Percentiles rank a stretch among this genome's conserved stretches.
Evolutionary conservation across 2,797 vertebrate species (phyloP).

Genomic region (Sparidentex hasta): DNA sequence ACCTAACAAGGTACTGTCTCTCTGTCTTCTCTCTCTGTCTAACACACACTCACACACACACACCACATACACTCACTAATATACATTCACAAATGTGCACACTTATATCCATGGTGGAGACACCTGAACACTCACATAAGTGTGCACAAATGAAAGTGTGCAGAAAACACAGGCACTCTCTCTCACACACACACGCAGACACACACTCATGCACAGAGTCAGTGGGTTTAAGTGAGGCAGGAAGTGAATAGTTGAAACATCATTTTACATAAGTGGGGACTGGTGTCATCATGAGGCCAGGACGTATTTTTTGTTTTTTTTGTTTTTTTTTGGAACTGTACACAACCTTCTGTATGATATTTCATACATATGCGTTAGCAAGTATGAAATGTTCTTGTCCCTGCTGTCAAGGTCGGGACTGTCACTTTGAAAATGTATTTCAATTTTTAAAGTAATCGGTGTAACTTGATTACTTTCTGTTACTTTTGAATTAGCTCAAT

Average conservation of each 20-base stretch:
- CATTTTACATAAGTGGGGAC: constrained; percentile 48
- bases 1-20: constrained; percentile 82
- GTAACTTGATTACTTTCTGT: too few relatives aligned
- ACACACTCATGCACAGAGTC: constrained; percentile 26
- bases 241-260: constrained; percentile 57
- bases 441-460: too few relatives aligned
- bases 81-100: constrained; percentile 1
- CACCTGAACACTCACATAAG: constrained; percentile 29
- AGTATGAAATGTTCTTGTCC: not conserved
- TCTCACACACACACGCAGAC: not conserved
- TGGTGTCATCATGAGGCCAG: constrained; percentile 44
- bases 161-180: not conserved
- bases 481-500: too few relatives aligned
- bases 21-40: constrained; percentile 57
- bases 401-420: too few relatives aligned
- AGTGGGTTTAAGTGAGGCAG: constrained; percentile 44
- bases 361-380: not conserved
- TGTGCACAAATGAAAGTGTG: not conserved
- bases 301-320: too few relatives aligned
- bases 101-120: constrained; percentile 19
- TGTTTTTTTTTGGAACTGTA: not conserved
- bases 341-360: not conserved
- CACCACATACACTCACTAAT: constrained; percentile 24
- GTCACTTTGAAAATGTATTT: too few relatives aligned
- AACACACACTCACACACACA: constrained; percentile 2